A percentile compares a stretch with the other conserved stretches of the same genome.
These are phyloP conservation scores for Chrysocyon brachyurus DNA, from an alignment of 2,797 vertebrate genomes.

Conservation along the genomic window DNA sequence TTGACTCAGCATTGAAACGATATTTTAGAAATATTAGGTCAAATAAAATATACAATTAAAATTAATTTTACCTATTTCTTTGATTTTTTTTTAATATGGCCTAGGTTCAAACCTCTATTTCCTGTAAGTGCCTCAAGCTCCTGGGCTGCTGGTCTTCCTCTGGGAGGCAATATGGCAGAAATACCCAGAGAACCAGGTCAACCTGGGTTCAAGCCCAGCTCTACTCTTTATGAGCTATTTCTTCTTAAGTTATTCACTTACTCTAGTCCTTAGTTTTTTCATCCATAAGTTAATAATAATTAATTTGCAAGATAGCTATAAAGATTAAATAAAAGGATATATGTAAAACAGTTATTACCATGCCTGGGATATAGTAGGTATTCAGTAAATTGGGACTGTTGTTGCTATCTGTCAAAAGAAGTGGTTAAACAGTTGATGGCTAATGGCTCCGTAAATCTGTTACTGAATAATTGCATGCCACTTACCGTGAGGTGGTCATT, in stretches of 20 bases:
- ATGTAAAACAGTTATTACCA: not conserved
- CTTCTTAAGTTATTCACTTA: not conserved
- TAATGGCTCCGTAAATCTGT: not conserved
- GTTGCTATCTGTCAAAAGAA: not conserved
- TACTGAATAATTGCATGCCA: not conserved
- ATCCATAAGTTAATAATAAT: not conserved
- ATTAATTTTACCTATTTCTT: not conserved
- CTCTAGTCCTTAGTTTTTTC: constrained; percentile 12
- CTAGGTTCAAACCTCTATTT: not conserved
- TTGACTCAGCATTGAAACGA: not conserved
- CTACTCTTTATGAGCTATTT: not conserved
- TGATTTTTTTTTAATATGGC: not conserved
- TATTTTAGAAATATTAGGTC: not conserved
- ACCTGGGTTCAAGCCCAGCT: not conserved
- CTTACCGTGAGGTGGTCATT: not conserved
- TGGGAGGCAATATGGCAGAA: not conserved
- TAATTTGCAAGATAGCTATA: not conserved
- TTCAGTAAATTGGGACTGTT: not conserved
- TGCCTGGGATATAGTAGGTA: not conserved
- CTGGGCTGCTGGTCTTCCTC: not conserved
- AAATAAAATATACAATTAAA: constrained; percentile 3
- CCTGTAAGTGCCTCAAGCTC: not conserved
- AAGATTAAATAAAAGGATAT: not conserved
- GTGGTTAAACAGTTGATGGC: not conserved
- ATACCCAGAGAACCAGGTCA: not conserved